Conservation (phyloP, 2,797 vertebrate genomes). For the Eospalax fontanierii region DNA sequence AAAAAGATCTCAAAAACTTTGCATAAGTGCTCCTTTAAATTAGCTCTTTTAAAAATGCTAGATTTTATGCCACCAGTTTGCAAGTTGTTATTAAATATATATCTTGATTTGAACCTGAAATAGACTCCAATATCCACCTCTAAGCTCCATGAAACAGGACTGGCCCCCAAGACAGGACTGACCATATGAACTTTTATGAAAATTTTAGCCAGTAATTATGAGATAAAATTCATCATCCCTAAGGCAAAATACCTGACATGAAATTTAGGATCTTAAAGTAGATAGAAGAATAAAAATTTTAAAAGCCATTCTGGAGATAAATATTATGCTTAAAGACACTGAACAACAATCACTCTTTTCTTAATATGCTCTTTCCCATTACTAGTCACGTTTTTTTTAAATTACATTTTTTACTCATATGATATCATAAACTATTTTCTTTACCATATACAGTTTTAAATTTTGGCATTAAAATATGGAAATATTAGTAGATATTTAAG, state of each 20-base stretch:
- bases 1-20: background rate
- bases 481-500: background rate
- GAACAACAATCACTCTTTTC: background rate
- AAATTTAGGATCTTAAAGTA: constrained; percentile 83
- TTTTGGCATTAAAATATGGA: background rate
- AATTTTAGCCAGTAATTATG: constrained; percentile 82
- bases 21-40: constrained; percentile 56
- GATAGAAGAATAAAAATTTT: constrained; percentile 77
- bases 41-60: constrained; percentile 48
- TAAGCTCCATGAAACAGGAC: constrained; percentile 79
- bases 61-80: constrained; percentile 53
- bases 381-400: background rate
- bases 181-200: constrained; percentile 84
- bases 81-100: constrained; percentile 58
- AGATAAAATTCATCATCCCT: constrained; percentile 83
- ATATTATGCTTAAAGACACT: constrained; percentile 31
- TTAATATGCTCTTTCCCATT: background rate
- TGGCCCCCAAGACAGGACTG: background rate
- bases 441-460: background rate
- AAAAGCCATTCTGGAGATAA: constrained; percentile 77
- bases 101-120: constrained; percentile 68
- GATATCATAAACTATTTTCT: background rate
- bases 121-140: constrained; percentile 68
- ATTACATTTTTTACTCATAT: background rate
- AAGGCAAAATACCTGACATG: constrained; percentile 80